Percentiles rank a stretch among this genome's conserved stretches.
phyloP scores from a whole-genome alignment of 92 coral and sea anemone genomes.

The Palythoa caribaeorum region DNA sequence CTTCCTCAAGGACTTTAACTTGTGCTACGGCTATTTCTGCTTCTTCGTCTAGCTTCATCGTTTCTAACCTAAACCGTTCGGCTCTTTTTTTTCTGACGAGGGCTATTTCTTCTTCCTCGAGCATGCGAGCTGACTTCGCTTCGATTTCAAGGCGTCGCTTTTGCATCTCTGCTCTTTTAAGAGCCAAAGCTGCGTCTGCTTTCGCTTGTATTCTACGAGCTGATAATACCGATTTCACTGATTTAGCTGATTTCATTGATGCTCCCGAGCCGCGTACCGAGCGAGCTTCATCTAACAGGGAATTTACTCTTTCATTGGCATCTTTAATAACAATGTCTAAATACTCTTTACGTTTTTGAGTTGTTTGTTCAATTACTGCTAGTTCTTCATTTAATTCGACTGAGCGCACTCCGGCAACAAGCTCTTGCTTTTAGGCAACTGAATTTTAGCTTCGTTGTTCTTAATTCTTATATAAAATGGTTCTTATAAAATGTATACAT shows the following conservation, averaged over 20 bases:
- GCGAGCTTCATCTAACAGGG: neutral
- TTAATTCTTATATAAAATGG: too few relatives aligned
- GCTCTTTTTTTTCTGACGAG: constrained; percentile 51
- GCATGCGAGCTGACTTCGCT: constrained; percentile 47
- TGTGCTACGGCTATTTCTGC: constrained; percentile 64
- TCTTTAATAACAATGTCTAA: constrained; percentile 26
- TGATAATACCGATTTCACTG: neutral
- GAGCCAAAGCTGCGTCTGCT: constrained; percentile 65
- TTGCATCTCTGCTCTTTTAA: too few relatives aligned
- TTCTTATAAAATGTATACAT: too few relatives aligned
- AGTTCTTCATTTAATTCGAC: neutral
- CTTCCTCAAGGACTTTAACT: constrained; percentile 57
- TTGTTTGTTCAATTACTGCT: constrained; percentile 21
- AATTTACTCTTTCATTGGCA: constrained; percentile 14
- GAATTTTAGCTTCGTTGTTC: too few relatives aligned
- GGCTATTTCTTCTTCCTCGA: constrained; percentile 57
- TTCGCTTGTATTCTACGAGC: constrained; percentile 32
- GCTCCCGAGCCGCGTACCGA: constrained; percentile 12
- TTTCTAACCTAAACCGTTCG: constrained; percentile 49
- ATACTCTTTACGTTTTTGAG: constrained; percentile 10
- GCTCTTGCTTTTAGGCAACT: too few relatives aligned
- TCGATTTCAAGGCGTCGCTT: constrained; percentile 42
- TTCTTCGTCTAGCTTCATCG: constrained; percentile 51
- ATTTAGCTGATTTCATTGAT: neutral
- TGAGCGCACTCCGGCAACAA: neutral